These are phyloP conservation scores for Bombus vancouverensis DNA, from an alignment of 1,140 invertebrate species.

Conservation along the genomic window DNA sequence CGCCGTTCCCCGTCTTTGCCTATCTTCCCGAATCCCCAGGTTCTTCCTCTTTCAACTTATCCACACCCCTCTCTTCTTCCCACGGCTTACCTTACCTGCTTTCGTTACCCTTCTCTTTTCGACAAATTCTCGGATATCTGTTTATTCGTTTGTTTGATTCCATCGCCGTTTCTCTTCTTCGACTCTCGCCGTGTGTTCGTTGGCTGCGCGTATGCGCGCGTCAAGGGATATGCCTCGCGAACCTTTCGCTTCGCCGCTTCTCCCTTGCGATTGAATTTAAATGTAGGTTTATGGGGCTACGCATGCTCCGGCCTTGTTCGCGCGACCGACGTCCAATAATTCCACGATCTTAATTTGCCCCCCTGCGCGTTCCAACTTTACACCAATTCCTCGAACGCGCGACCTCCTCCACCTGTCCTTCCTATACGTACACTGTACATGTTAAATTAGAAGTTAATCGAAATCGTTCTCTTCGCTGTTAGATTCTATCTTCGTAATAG, in stretches of 20 bases:
- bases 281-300: conserved; percentile 44
- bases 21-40: not conserved
- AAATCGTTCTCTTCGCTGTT: not conserved
- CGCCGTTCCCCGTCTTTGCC: conserved; percentile 17
- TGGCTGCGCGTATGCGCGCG: not conserved
- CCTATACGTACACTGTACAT: too few relatives aligned
- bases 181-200: not conserved
- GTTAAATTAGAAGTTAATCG: not conserved
- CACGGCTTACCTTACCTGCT: not conserved
- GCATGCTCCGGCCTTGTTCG: conserved; percentile 1
- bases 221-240: not conserved
- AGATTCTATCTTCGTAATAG: not conserved
- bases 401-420: not conserved
- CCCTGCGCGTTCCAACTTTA: not conserved
- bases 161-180: not conserved
- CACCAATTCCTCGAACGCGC: not conserved
- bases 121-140: not conserved
- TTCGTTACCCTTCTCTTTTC: conserved; percentile 40
- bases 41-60: not conserved
- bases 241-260: conserved; percentile 13
- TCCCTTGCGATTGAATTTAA: conserved; percentile 33
- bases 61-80: not conserved
- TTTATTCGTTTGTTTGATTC: conserved; percentile 8
- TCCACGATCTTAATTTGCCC: conserved; percentile 29
- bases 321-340: conserved; percentile 17